Conservation (phyloP, 2,797 vertebrate genomes). For the Coregonus ussuriensis region DNA sequence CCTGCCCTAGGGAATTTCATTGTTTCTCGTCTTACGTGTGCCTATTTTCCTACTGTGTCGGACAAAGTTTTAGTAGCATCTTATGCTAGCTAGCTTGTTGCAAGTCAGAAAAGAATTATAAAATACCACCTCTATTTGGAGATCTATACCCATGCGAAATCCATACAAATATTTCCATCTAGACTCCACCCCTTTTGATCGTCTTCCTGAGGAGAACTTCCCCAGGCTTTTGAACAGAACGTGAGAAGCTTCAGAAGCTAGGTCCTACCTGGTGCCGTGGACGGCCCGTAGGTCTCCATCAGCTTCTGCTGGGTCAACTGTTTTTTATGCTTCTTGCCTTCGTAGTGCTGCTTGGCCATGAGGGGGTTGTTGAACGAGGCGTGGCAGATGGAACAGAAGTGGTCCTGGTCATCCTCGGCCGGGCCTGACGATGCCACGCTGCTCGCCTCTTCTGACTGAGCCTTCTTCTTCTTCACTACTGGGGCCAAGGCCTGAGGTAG, state of each 20-base stretch:
- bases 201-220: not conserved
- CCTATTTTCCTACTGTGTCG: no score
- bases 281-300: slow-evolving; percentile 89
- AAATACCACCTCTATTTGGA: no score
- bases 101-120: no score
- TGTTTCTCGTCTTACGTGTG: no score
- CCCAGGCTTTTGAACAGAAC: not conserved
- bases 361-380: slow-evolving; percentile 95
- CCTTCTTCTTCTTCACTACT: slow-evolving; percentile 60
- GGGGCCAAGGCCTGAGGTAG: slow-evolving; percentile 30
- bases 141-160: no score
- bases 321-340: slow-evolving; percentile 95
- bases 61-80: no score
- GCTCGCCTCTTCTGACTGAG: not conserved
- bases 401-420: slow-evolving; percentile 77
- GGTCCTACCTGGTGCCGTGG: slow-evolving; percentile 68
- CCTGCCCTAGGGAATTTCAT: no score
- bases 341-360: slow-evolving; percentile 97
- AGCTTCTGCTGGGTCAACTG: slow-evolving; percentile 93
- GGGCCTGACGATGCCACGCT: not conserved
- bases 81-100: no score
- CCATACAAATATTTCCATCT: not conserved
- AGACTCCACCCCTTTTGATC: not conserved
- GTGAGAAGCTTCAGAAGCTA: not conserved
- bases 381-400: slow-evolving; percentile 93